Base-by-base conservation (phyloP, 2,888 invertebrate genomes). In the Megalurothrips usitatus region DNA sequence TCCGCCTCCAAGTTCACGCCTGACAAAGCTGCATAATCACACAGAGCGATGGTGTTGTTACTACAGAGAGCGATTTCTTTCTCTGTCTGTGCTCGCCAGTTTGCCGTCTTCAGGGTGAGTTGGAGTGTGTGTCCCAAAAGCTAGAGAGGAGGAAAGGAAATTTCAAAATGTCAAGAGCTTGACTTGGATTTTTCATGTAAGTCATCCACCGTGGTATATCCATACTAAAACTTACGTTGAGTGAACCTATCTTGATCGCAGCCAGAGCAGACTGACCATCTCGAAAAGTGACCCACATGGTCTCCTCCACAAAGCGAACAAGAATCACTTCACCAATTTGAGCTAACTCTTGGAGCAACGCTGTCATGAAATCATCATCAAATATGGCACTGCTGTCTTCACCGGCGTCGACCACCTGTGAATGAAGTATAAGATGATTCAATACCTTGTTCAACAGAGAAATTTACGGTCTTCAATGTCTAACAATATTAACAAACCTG, bases 251-350 rank as follows among this genome's bases (percentile, higher is more conserved):
- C 49, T 88, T 87, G 0, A 88, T 88, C 1, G 95, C 95, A 82
- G 92, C 92, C 34, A 99, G 87, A 6, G 98, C 98, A 84, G 94
- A 93, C 86, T 94, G 93, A 0, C 98, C 97, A 85, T 96, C 95
- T 84, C 95, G 91, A 86, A 98, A 97, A 12, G 97, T 96, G 47
- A 98, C 92, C 93, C 96, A 96, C 89, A 98, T 92, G 23, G 94
- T 93, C 82, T 92, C 94, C 43, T 93, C 95, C 23, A 97, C 94
- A 87, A 97, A 97, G 83, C 97, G 91, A 8, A 97, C 95, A 79
- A 98, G 90, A 79, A 97, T 94, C 0, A 96, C 95, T 87, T 96
- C 96, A 10, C 97, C 97, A 85, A 95, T 93, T 84, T 94, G 93
- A 0, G 94, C 92, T 81, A 97, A 89, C 85, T 94, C 93, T 86